Percentiles rank a stretch among this genome's conserved stretches.
phyloP scores from a whole-genome alignment of 2,113 vertebrate species.

The Empidonax traillii region DNA sequence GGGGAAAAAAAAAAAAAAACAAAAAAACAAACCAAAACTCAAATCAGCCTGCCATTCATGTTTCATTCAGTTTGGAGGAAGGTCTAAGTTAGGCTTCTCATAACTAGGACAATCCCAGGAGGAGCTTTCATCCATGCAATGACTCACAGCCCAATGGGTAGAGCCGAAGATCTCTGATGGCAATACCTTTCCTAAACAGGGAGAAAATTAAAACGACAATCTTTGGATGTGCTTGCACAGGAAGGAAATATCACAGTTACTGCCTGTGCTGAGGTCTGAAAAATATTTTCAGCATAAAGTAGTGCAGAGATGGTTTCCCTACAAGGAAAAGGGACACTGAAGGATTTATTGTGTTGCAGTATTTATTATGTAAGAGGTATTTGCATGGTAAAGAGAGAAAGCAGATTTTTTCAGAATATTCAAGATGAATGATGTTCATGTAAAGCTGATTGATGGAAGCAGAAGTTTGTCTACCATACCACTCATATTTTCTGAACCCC shows the following conservation, averaged over 20 bases:
- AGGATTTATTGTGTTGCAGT: neutral
- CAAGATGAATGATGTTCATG: constrained; percentile 26
- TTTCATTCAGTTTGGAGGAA: neutral
- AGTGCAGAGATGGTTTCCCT: neutral
- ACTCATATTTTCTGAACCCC: constrained; percentile 6
- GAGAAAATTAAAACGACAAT: neutral
- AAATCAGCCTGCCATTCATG: neutral
- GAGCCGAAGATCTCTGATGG: neutral
- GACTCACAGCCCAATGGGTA: neutral
- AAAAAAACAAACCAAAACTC: no score
- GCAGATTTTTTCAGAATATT: constrained; percentile 5
- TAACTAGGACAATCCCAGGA: neutral
- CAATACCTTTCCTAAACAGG: neutral
- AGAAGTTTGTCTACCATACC: neutral
- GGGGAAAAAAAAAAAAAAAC: neutral
- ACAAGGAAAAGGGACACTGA: neutral
- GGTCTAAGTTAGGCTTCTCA: neutral
- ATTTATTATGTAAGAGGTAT: constrained; percentile 43
- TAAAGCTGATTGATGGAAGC: constrained; percentile 41
- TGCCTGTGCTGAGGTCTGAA: neutral
- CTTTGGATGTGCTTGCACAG: neutral
- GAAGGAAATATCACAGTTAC: neutral
- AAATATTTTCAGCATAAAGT: neutral
- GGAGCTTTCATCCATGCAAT: neutral
- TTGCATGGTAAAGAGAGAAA: constrained; percentile 34